These are phyloP conservation scores for Choristoneura rosaceana DNA, from an alignment of 2,888 invertebrate genomes.

Conservation along the genomic window DNA sequence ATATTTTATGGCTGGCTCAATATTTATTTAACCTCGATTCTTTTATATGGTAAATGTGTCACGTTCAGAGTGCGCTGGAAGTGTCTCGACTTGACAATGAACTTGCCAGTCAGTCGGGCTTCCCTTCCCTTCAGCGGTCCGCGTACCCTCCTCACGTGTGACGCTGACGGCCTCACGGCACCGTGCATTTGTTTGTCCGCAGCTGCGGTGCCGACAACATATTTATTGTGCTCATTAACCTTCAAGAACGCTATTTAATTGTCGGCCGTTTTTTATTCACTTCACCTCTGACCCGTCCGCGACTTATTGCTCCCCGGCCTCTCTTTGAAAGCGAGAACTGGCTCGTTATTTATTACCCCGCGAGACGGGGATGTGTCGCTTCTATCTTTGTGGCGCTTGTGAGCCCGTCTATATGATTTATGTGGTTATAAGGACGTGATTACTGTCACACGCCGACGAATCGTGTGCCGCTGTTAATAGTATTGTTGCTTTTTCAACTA, in stretches of 20 bases:
- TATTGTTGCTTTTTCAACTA: conserved; percentile 38
- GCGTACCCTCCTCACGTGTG: conserved; percentile 78
- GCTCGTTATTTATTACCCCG: conserved; percentile 81
- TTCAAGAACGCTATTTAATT: conserved; percentile 86
- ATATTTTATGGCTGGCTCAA: conserved; percentile 54
- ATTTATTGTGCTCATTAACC: conserved; percentile 86
- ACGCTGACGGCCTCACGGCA: conserved; percentile 49
- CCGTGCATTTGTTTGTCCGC: conserved; percentile 82
- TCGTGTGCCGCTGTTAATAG: conserved; percentile 52
- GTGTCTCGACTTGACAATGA: conserved; percentile 69
- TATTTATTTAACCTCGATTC: conserved; percentile 66
- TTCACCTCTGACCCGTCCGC: conserved; percentile 83
- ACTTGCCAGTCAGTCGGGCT: conserved; percentile 70
- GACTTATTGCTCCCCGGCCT: conserved; percentile 83
- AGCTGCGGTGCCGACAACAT: conserved; percentile 85
- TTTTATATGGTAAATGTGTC: conserved; percentile 64
- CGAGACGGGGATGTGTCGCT: conserved; percentile 78
- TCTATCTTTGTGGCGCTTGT: conserved; percentile 83
- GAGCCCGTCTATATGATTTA: conserved; percentile 78
- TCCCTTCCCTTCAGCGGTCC: conserved; percentile 55
- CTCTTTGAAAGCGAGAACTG: conserved; percentile 83
- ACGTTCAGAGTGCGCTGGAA: conserved; percentile 64
- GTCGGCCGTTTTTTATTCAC: conserved; percentile 85
- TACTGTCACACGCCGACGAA: conserved; percentile 67
- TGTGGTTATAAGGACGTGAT: conserved; percentile 79